Evolutionary conservation across 2,113 vertebrate species (phyloP), one percentile per base, ranked within the genome.

Genomic region (Panurus biarmicus): DNA sequence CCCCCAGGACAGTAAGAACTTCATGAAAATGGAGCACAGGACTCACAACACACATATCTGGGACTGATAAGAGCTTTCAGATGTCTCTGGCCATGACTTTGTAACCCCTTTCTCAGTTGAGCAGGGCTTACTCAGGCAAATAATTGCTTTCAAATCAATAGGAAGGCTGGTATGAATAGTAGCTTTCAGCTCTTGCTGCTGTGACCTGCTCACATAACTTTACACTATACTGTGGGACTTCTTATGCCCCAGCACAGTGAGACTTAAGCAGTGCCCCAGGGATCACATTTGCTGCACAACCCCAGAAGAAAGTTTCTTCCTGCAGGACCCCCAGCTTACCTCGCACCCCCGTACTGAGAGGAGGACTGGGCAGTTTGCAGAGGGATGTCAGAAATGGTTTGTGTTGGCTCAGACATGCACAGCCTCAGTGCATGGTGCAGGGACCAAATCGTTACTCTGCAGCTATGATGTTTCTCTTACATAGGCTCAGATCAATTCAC

Each of bases 81-180:
- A 92, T 82, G 25, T 54, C 78, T 80, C 44, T 60, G 50, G 22
- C 15, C 47, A 56, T 53, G 42, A 42, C 51, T 82, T 50, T 73
- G 35, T 70, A 82, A 75, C 3, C 50, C 6, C 44, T 89, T 85
- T 92, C 70, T 95, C 81, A 79, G 40, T 4, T 62, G 16, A 87
- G 31, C 33, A 62, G 71, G 28, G 9, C 47, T 93, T 80, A 83
- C n/a, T 91, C 67, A 67, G 26, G 56, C 51, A 90, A 75, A 64
- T 73, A 90, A 89, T 87, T 87, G 62, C 44, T 76, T 85, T 89
- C 35, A 85, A 87, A 73, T 95, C 84, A 73, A 60, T 80, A 89
- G 22, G 38, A 77, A 69, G 17, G 28, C 47, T 94, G n/a, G 21
- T 87, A 58, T 45, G 76, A 89, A 72, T 18, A 58, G 50, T 5